phyloP scores from a whole-genome alignment of 2,888 invertebrate genomes.

The Calameuta idolon region DNA sequence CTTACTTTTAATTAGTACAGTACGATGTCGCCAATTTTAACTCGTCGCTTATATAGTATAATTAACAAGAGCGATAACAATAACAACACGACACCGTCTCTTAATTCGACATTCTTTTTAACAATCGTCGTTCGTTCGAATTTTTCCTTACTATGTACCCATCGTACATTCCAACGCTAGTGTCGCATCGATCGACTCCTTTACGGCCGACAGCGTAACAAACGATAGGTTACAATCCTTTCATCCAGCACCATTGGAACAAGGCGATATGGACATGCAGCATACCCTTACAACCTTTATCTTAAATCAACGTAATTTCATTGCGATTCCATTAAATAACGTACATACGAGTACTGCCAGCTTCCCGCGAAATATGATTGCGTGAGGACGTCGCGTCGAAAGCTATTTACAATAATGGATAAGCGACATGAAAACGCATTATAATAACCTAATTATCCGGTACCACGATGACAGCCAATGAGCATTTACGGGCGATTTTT shows the following conservation, averaged over 20 bases:
- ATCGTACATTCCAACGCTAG: not conserved
- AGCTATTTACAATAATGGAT: slow-evolving; percentile 26
- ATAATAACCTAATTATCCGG: not conserved
- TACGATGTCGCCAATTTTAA: slow-evolving; percentile 17
- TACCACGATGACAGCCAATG: not conserved
- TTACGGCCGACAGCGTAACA: not conserved
- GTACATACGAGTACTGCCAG: not conserved
- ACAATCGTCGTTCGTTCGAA: not conserved
- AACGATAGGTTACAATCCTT: not conserved
- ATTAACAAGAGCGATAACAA: slow-evolving; percentile 51
- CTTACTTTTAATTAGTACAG: not conserved
- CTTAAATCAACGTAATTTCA: not conserved
- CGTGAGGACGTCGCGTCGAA: slow-evolving; percentile 11
- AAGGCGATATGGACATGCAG: not conserved
- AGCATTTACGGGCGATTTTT: not conserved
- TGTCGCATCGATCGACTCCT: not conserved
- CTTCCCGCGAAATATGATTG: not conserved
- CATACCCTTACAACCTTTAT: not conserved
- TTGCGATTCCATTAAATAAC: not conserved
- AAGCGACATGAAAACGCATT: slow-evolving; percentile 17
- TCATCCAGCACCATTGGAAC: not conserved
- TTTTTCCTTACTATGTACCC: not conserved
- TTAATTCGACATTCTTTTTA: not conserved
- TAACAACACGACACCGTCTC: slow-evolving; percentile 39
- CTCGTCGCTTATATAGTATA: slow-evolving; percentile 46